Conservation (phyloP, 1,140 invertebrate species). For the Diabrotica undecimpunctata region DNA sequence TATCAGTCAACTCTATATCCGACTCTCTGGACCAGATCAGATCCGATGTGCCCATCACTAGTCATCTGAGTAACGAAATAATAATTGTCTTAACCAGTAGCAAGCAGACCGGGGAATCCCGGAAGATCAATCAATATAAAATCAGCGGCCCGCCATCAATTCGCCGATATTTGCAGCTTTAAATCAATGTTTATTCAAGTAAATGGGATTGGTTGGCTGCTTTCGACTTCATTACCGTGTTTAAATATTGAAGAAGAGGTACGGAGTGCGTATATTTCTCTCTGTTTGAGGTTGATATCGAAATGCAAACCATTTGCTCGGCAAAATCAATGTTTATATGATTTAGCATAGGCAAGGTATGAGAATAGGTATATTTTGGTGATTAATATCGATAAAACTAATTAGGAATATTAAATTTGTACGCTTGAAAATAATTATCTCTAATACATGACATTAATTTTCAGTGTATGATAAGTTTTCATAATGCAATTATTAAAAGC, state of each 20-base stretch:
- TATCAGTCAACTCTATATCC: too few species aligned
- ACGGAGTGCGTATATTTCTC: neutral
- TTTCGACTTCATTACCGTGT: slow-evolving; percentile 18
- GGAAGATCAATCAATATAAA: slow-evolving; percentile 7
- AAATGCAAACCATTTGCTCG: neutral
- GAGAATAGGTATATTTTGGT: too few species aligned
- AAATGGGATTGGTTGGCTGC: slow-evolving; percentile 13
- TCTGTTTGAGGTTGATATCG: slow-evolving; percentile 2
- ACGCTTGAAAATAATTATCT: too few species aligned
- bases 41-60: too few species aligned
- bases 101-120: neutral
- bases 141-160: neutral
- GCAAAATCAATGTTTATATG: neutral
- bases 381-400: too few species aligned
- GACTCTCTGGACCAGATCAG: too few species aligned
- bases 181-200: slow-evolving; percentile 12
- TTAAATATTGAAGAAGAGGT: slow-evolving; percentile 17
- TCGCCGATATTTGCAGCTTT: slow-evolving; percentile 14
- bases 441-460: too few species aligned
- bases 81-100: slow-evolving; percentile 1
- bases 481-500: too few species aligned
- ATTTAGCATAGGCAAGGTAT: neutral
- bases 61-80: neutral
- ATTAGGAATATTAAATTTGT: too few species aligned
- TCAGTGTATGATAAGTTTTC: too few species aligned